Percentiles rank a stretch among this genome's conserved stretches.
Evolutionary conservation across 2,113 vertebrate genomes (phyloP).

Genomic region (Lutjanus erythropterus): DNA sequence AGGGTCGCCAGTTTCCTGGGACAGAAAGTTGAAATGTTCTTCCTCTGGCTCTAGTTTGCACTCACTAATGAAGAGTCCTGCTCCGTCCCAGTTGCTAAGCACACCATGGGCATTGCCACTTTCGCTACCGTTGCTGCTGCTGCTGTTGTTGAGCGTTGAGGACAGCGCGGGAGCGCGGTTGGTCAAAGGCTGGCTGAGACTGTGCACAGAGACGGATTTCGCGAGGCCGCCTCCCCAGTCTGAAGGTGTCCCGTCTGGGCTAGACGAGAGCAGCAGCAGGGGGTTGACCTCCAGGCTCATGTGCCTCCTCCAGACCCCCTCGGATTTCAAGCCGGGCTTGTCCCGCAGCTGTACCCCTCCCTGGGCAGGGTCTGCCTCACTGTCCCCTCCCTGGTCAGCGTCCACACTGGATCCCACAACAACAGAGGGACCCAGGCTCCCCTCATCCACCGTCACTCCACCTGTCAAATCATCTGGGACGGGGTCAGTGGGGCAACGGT

Average conservation of each 20-base stretch:
- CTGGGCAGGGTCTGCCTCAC: slow-evolving; percentile 26
- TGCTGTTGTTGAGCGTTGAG: slow-evolving; percentile 79
- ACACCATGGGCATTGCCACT: slow-evolving; percentile 84
- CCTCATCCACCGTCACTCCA: slow-evolving; percentile 70
- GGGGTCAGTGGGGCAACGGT: slow-evolving; percentile 83
- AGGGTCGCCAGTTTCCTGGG: slow-evolving; percentile 77
- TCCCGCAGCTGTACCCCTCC: slow-evolving; percentile 81
- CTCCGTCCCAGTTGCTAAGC: slow-evolving; percentile 88
- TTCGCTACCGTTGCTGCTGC: slow-evolving; percentile 88
- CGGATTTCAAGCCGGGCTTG: slow-evolving; percentile 85
- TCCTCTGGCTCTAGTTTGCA: slow-evolving; percentile 87
- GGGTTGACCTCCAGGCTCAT: slow-evolving; percentile 92
- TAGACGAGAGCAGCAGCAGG: slow-evolving; percentile 88
- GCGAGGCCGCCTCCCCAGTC: slow-evolving; percentile 85
- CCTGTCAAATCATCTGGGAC: slow-evolving; percentile 80
- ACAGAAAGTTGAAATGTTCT: slow-evolving; percentile 86
- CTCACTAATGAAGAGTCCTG: slow-evolving; percentile 93
- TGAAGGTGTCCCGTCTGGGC: slow-evolving; percentile 73
- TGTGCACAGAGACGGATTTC: slow-evolving; percentile 94
- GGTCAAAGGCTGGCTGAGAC: slow-evolving; percentile 89
- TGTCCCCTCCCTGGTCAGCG: slow-evolving; percentile 53
- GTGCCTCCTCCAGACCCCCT: slow-evolving; percentile 91
- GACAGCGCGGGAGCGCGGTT: slow-evolving; percentile 87
- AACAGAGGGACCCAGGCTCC: slow-evolving; percentile 85
- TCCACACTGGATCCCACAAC: slow-evolving; percentile 59